phyloP scores from a whole-genome alignment of 23 tunicate species.

The Oikopleura albicans region DNA sequence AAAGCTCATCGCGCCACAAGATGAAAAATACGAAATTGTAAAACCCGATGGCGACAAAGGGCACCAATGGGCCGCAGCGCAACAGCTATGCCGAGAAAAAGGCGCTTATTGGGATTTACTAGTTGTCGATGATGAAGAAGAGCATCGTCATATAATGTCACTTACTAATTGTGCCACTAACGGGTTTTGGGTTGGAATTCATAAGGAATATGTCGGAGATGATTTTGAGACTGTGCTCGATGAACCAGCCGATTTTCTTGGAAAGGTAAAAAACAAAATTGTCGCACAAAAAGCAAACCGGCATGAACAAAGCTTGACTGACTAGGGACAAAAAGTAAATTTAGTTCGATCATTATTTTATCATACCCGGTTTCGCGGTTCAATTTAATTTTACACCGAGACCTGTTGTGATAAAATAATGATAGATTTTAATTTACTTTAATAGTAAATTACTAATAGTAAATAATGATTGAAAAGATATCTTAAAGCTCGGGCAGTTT shows the following conservation, averaged over 20 bases:
- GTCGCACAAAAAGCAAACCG: neutral
- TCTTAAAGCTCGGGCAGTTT: too few relatives aligned
- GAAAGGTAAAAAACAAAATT: neutral
- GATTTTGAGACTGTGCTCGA: neutral
- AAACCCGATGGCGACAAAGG: neutral
- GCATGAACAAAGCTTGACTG: neutral
- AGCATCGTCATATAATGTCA: neutral
- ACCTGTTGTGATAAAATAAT: too few relatives aligned
- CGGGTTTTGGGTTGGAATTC: neutral
- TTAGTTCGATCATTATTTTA: neutral
- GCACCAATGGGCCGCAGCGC: neutral
- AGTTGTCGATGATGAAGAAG: neutral
- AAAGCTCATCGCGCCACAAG: neutral
- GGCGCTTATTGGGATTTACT: neutral
- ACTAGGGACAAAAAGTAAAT: neutral
- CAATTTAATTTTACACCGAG: too few relatives aligned
- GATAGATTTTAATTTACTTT: too few relatives aligned
- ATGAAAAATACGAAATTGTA: neutral
- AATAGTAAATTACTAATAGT: too few relatives aligned
- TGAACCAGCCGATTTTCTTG: neutral
- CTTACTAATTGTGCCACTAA: neutral
- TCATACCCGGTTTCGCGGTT: too few relatives aligned
- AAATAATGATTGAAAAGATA: too few relatives aligned
- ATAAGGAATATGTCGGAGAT: neutral
- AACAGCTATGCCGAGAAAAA: slow-evolving; percentile 13